Evolutionary conservation across 2,797 vertebrate species (phyloP).

Genomic region (Argya squamiceps): DNA sequence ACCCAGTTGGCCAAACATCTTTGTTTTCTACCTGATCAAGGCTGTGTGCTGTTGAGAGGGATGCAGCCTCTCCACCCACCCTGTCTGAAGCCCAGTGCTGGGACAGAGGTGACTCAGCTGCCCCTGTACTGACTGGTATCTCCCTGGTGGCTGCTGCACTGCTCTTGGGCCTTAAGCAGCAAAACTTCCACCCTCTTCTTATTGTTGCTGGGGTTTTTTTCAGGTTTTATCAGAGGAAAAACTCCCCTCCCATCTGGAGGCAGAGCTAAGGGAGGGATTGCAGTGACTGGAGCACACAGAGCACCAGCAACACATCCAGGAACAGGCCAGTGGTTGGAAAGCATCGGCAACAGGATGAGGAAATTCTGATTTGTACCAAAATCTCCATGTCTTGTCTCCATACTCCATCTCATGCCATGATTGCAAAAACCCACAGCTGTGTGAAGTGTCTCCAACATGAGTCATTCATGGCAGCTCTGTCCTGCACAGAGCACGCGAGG

Average conservation of each 20-base stretch:
- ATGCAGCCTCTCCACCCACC: fast-evolving
- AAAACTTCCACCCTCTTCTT: neutral
- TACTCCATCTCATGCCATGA: neutral
- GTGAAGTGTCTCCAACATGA: neutral
- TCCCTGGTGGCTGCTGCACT: neutral
- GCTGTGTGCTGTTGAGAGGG: neutral
- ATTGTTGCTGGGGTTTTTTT: neutral
- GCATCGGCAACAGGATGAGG: fast-evolving
- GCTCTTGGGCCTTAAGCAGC: fast-evolving
- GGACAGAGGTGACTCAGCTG: neutral
- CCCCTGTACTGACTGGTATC: fast-evolving
- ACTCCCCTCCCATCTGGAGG: neutral
- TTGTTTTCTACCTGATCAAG: neutral
- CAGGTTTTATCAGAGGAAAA: neutral
- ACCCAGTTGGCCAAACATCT: neutral
- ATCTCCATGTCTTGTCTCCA: neutral
- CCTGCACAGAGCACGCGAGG: fast-evolving
- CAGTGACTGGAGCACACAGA: fast-evolving
- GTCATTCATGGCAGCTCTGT: neutral
- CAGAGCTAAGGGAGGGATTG: neutral
- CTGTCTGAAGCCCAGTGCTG: fast-evolving
- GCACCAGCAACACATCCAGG: neutral
- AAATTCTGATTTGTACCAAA: neutral
- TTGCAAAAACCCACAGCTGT: neutral
- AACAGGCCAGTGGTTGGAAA: neutral